These are phyloP conservation scores for Anastrepha obliqua DNA, from an alignment of 1,140 invertebrate genomes.

Conservation along the genomic window DNA sequence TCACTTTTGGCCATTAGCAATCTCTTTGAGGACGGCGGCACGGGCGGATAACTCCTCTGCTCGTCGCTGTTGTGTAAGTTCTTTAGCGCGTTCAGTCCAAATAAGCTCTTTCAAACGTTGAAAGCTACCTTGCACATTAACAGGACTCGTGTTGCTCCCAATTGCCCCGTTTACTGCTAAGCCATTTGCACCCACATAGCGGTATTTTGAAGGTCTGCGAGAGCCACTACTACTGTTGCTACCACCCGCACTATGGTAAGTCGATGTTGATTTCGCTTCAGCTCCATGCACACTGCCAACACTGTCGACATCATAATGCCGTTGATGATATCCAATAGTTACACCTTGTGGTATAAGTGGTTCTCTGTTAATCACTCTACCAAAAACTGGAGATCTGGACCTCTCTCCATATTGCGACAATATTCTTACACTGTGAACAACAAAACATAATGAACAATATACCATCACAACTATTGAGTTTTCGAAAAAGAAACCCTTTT, in stretches of 20 bases:
- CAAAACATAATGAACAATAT: neutral
- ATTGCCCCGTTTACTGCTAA: slow-evolving; percentile 53
- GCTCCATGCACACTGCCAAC: slow-evolving; percentile 60
- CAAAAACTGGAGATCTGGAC: slow-evolving; percentile 77
- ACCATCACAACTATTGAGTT: no score
- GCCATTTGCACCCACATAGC: slow-evolving; percentile 64
- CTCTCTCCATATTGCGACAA: slow-evolving; percentile 60
- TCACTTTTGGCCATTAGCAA: slow-evolving; percentile 75
- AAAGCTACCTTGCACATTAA: slow-evolving; percentile 79
- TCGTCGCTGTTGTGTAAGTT: slow-evolving; percentile 79
- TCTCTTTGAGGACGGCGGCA: slow-evolving; percentile 77
- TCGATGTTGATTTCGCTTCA: slow-evolving; percentile 55
- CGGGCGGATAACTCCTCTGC: slow-evolving; percentile 79
- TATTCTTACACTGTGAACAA: slow-evolving; percentile 61
- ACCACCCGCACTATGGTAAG: neutral
- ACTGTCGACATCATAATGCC: slow-evolving; percentile 23
- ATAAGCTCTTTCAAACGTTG: slow-evolving; percentile 80
- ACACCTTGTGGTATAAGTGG: slow-evolving; percentile 66
- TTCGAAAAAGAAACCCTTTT: no score
- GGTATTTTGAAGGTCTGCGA: slow-evolving; percentile 56
- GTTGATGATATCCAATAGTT: slow-evolving; percentile 60
- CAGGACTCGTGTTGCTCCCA: slow-evolving; percentile 60
- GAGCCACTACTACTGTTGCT: neutral
- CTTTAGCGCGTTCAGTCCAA: slow-evolving; percentile 80
- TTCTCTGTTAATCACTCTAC: slow-evolving; percentile 79